Base-by-base conservation (phyloP, 2,888 invertebrate species). In the Parnassius glacialis region DNA sequence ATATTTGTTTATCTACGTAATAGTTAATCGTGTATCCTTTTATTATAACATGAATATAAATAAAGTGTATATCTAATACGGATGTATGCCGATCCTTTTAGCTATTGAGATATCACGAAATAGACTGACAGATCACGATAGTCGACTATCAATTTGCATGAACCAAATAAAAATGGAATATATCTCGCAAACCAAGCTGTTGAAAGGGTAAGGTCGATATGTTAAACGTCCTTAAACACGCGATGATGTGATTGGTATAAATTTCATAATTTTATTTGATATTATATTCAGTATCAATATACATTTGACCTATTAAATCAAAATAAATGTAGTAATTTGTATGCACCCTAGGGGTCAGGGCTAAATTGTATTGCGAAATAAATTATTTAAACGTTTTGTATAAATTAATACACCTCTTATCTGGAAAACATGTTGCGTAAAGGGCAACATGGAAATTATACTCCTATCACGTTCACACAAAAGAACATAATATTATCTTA, bases 141-240 rank as follows among this genome's bases (percentile, higher is more conserved):
- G 62, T 60, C 64, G 63, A 67, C 69, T 71, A 71, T 66, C 65
- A 70, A 79, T 80, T 82, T 79, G 76, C 78, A 78, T 76, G 69
- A 75, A 76, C 70, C 70, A 66, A 70, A 74, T 76, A 70, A 74
- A 68, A 73, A 69, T 71, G 71, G 73, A 78, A 73, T 83, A 79
- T 34, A 81, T 79, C 76, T 71, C 72, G 74, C 71, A 73, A 80
- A 79, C 69, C 72, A 76, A 58, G 58, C 78, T 76, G 74, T 80
- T 79, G 68, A 73, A 76, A 81, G 78, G 72, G 72, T 72, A 80
- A 85, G 83, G 84, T 81, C 81, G 80, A 75, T 79, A 59, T 74
- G 78, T 79, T 74, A 71, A 72, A 75, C 73, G 83, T 86, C 87
- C 86, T 83, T 51, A 10, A 66, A 70, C 70, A 44, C 53, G 42